Conservation (phyloP, 2,888 invertebrate genomes). For the Micropterix aruncella region DNA sequence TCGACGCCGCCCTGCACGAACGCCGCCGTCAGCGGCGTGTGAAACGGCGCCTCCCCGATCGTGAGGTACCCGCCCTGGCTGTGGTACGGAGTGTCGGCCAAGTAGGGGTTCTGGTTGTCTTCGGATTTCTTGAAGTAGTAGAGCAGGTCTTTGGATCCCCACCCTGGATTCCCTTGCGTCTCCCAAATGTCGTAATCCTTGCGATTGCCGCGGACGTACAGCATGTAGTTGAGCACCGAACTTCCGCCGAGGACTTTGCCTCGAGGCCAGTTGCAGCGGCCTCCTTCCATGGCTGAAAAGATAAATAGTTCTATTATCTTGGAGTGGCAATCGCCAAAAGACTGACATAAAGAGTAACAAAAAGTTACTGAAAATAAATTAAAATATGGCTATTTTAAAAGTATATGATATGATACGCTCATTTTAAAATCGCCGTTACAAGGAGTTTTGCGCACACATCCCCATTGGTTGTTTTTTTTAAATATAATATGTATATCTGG, state of each 20-base stretch:
- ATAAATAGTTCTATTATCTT: too few relatives aligned
- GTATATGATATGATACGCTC: too few relatives aligned
- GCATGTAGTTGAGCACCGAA: conserved; percentile 83
- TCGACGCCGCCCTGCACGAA: conserved; percentile 75
- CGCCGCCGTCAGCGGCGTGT: conserved; percentile 67
- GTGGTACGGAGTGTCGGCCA: conserved; percentile 67
- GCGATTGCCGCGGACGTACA: conserved; percentile 79
- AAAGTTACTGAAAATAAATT: too few relatives aligned
- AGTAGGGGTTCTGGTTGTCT: conserved; percentile 76
- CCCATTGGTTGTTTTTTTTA: too few relatives aligned
- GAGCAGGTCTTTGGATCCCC: conserved; percentile 69
- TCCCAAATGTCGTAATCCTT: conserved; percentile 89
- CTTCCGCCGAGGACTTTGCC: conserved; percentile 88
- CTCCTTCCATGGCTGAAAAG: conserved; percentile 63
- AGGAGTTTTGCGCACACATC: too few relatives aligned
- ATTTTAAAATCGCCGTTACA: too few relatives aligned
- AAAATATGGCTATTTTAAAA: too few relatives aligned
- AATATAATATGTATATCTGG: too few relatives aligned
- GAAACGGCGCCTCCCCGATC: conserved; percentile 74
- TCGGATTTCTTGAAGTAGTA: conserved; percentile 85
- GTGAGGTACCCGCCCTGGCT: conserved; percentile 70
- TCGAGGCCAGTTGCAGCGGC: conserved; percentile 81
- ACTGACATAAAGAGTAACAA: too few relatives aligned
- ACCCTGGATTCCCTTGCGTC: conserved; percentile 70
- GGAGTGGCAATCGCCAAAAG: too few relatives aligned